Percentiles rank a stretch among this genome's conserved stretches.
These are phyloP conservation scores for Hirtodrosophila cameraria DNA, from an alignment of 2,888 invertebrate genomes.

Conservation along the genomic window DNA sequence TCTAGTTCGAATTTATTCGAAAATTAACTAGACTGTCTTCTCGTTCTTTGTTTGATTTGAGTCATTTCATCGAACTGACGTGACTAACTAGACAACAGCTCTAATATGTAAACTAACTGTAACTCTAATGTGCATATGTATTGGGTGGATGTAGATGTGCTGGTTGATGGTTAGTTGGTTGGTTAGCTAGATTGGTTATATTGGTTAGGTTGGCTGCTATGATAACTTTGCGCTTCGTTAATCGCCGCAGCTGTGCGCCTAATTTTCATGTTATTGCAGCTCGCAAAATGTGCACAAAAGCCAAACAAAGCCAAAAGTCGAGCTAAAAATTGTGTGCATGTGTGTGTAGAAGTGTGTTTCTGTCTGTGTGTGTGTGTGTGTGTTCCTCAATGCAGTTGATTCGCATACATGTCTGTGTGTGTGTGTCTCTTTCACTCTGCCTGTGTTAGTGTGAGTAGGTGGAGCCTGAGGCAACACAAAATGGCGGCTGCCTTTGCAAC, in stretches of 20 bases:
- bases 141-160: slow-evolving; percentile 1
- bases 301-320: slow-evolving; percentile 50
- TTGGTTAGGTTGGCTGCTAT: slow-evolving; percentile 47
- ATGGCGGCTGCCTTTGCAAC: slow-evolving; percentile 71
- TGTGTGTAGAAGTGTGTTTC: not conserved
- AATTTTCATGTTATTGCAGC: slow-evolving; percentile 69
- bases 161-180: too few relatives aligned
- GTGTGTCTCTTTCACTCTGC: slow-evolving; percentile 4
- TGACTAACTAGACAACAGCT: too few relatives aligned
- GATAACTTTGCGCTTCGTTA: slow-evolving; percentile 82
- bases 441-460: slow-evolving; percentile 20
- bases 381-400: slow-evolving; percentile 24
- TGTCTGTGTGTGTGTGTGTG: slow-evolving; percentile 7
- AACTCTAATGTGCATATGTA: not conserved
- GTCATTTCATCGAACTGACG: too few relatives aligned
- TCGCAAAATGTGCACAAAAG: slow-evolving; percentile 41
- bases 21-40: too few relatives aligned
- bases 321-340: slow-evolving; percentile 17
- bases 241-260: slow-evolving; percentile 76
- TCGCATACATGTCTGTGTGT: slow-evolving; percentile 15
- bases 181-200: slow-evolving; percentile 5
- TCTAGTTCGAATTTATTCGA: too few relatives aligned
- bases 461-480: slow-evolving; percentile 55
- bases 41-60: too few relatives aligned
- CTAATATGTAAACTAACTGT: too few relatives aligned